Percentiles rank a stretch among this genome's conserved stretches.
Conservation (phyloP, 2,888 invertebrate species). For the Melanchra persicariae region DNA sequence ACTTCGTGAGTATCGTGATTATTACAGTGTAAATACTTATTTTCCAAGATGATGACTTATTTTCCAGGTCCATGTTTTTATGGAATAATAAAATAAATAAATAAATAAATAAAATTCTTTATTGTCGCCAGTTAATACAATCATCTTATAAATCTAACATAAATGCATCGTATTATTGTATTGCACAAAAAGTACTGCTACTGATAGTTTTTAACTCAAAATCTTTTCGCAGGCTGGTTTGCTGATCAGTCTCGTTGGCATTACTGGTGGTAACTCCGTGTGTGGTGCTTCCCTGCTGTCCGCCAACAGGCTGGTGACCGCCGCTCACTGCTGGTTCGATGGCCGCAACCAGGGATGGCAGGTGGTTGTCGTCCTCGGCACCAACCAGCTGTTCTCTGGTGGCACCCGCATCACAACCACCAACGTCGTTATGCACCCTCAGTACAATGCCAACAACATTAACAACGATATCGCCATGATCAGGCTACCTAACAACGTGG, state of each 20-base stretch:
- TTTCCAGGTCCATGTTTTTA: background rate
- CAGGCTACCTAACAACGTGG: slow-evolving; percentile 68
- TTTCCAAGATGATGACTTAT: background rate
- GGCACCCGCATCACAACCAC: slow-evolving; percentile 74
- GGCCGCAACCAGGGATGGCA: slow-evolving; percentile 70
- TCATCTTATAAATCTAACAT: no score
- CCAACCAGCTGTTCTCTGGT: slow-evolving; percentile 73
- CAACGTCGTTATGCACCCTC: slow-evolving; percentile 74
- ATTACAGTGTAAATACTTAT: background rate
- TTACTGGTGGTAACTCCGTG: slow-evolving; percentile 68
- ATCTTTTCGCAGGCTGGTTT: slow-evolving; percentile 73
- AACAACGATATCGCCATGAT: slow-evolving; percentile 79
- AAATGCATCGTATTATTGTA: no score
- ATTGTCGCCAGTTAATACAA: no score
- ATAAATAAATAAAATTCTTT: no score
- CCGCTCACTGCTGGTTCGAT: slow-evolving; percentile 82
- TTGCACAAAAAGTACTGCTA: no score
- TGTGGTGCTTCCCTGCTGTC: slow-evolving; percentile 77
- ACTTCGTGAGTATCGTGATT: slow-evolving; percentile 67
- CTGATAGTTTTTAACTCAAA: background rate
- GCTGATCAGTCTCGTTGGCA: slow-evolving; percentile 71
- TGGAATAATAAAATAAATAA: no score
- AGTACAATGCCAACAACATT: slow-evolving; percentile 65
- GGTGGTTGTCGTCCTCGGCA: slow-evolving; percentile 77
- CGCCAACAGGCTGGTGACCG: slow-evolving; percentile 74